Conservation (phyloP, 2,888 invertebrate species). For the Ferdinandea cuprea region DNA sequence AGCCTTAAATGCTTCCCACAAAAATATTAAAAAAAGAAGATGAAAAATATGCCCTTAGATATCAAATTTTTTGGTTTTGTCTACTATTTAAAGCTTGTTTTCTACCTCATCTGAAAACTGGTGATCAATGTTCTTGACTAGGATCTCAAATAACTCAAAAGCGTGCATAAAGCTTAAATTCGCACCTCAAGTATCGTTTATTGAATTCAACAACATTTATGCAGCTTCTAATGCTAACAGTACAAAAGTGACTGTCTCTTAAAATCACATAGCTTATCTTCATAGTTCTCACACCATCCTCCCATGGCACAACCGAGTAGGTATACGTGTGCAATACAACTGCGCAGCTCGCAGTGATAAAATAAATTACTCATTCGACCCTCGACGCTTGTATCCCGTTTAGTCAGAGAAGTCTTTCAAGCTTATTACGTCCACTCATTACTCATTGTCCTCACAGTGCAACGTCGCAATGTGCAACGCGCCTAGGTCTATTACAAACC, state of each 20-base stretch:
- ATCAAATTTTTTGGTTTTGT: no score
- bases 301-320: background rate
- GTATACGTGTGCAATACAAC: constrained; percentile 10
- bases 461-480: background rate
- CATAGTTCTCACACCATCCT: constrained; percentile 2
- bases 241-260: background rate
- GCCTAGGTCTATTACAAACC: constrained; percentile 41
- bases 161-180: no score
- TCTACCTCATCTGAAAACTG: no score
- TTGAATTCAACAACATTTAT: background rate
- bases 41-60: no score
- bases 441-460: constrained; percentile 64
- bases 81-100: no score
- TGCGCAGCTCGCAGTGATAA: constrained; percentile 45
- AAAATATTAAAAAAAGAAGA: no score
- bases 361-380: constrained; percentile 66
- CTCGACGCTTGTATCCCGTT: constrained; percentile 57
- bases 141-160: no score
- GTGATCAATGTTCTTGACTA: no score
- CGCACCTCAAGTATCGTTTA: no score
- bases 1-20: no score
- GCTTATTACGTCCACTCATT: constrained; percentile 62
- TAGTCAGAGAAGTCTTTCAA: constrained; percentile 65
- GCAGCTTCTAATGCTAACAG: background rate
- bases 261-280: background rate